These are phyloP conservation scores for Pseudomyrmex sp. DNA, from an alignment of 1,140 invertebrate genomes.

Conservation along the genomic window DNA sequence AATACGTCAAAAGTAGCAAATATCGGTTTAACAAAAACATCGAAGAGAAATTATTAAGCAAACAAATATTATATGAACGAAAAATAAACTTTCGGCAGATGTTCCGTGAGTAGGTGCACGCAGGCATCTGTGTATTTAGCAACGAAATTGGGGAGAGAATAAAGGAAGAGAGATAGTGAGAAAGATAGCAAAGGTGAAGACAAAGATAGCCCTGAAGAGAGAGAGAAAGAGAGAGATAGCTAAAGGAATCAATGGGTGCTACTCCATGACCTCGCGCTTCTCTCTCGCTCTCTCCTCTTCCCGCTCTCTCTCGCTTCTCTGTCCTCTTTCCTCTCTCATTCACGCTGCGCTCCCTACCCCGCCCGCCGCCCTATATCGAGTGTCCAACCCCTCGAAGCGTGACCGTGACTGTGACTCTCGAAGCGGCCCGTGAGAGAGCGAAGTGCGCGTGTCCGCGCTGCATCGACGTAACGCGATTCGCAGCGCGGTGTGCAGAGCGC, in stretches of 20 bases:
- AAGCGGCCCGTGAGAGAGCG: slow-evolving; percentile 57
- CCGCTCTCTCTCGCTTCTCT: slow-evolving; percentile 41
- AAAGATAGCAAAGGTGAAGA: slow-evolving; percentile 2
- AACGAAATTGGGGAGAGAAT: slow-evolving; percentile 12
- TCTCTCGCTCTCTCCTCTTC: slow-evolving; percentile 24
- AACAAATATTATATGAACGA: no score
- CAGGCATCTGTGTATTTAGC: background rate
- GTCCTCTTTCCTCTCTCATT: slow-evolving; percentile 46
- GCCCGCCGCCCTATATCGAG: slow-evolving; percentile 59
- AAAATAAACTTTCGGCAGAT: no score
- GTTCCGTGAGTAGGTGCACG: no score
- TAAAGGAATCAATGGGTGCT: slow-evolving; percentile 76
- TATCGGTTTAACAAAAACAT: no score
- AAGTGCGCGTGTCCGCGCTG: slow-evolving; percentile 70
- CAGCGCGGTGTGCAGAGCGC: background rate
- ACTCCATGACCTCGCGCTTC: slow-evolving; percentile 55
- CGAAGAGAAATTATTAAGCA: no score
- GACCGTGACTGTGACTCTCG: slow-evolving; percentile 81
- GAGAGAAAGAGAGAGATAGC: slow-evolving; percentile 41
- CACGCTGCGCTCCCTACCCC: slow-evolving; percentile 50
- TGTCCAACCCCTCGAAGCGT: slow-evolving; percentile 79
- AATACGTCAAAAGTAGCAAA: no score
- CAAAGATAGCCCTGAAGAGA: background rate
- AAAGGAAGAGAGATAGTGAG: background rate
- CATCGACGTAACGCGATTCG: slow-evolving; percentile 51